A percentile compares a stretch with the other conserved stretches of the same genome.
phyloP scores from a whole-genome alignment of 2,113 vertebrate species.

The Gulo gulo region DNA sequence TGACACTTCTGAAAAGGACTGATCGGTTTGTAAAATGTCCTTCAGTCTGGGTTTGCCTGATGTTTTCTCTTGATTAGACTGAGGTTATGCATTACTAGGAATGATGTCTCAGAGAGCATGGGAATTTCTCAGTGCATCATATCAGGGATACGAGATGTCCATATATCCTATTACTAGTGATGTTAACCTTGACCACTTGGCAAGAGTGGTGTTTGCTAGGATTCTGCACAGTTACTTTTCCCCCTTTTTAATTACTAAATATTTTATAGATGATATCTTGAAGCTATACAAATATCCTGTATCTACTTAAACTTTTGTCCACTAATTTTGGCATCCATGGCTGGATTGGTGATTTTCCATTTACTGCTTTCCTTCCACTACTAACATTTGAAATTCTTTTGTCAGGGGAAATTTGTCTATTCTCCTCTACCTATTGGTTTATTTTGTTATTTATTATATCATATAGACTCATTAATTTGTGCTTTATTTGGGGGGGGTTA shows the following conservation, averaged over 20 bases:
- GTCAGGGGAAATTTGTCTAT: neutral
- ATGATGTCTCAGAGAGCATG: neutral
- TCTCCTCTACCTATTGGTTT: neutral
- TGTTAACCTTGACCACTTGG: neutral
- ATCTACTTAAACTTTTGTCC: neutral
- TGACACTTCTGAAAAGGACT: neutral
- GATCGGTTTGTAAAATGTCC: neutral
- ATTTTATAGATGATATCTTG: neutral
- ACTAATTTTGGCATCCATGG: neutral
- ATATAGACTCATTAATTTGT: neutral
- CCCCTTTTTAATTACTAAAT: neutral
- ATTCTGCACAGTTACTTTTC: neutral
- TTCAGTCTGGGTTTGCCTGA: neutral
- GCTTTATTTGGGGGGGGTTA: neutral
- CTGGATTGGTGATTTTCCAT: neutral
- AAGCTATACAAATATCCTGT: neutral
- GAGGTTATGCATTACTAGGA: neutral
- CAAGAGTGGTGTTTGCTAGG: neutral
- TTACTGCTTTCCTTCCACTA: neutral
- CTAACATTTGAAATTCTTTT: neutral
- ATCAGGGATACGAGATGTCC: neutral
- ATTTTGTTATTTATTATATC: neutral
- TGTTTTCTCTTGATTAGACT: neutral
- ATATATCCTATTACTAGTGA: neutral
- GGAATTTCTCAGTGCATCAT: neutral